Percentiles rank a stretch among this genome's conserved stretches.
These are phyloP conservation scores for Sylvilagus floridanus DNA, from an alignment of 2,797 vertebrate species.

Conservation along the genomic window DNA sequence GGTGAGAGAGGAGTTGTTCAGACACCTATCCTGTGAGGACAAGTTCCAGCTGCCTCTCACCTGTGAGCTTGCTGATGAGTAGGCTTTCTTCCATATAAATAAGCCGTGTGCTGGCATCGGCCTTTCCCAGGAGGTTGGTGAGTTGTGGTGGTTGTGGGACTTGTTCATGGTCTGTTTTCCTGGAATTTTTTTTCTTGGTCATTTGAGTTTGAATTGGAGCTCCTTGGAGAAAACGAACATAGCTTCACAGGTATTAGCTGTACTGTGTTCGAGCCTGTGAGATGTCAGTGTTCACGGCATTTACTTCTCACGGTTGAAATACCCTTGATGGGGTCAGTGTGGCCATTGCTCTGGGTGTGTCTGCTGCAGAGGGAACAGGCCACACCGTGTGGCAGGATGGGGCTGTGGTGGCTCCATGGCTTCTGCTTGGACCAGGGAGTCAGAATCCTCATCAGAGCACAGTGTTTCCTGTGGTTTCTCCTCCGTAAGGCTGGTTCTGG, in stretches of 20 bases:
- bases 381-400: accelerated
- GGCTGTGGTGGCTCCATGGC: background rate
- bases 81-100: background rate
- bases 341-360: background rate
- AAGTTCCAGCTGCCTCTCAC: background rate
- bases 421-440: background rate
- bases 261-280: background rate
- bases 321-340: background rate
- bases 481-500: background rate
- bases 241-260: background rate
- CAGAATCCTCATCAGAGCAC: background rate
- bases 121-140: background rate
- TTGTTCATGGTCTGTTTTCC: background rate
- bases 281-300: background rate
- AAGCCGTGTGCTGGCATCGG: background rate
- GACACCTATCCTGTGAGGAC: background rate
- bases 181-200: background rate
- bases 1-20: background rate
- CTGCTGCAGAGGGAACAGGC: background rate
- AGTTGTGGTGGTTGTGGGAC: background rate
- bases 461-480: background rate
- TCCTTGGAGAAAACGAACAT: background rate
- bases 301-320: background rate
- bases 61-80: background rate
- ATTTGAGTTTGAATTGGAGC: slow-evolving; percentile 25